Evolutionary conservation across 2,797 vertebrate genomes (phyloP).

Genomic region (Aplochiton taeniatus): DNA sequence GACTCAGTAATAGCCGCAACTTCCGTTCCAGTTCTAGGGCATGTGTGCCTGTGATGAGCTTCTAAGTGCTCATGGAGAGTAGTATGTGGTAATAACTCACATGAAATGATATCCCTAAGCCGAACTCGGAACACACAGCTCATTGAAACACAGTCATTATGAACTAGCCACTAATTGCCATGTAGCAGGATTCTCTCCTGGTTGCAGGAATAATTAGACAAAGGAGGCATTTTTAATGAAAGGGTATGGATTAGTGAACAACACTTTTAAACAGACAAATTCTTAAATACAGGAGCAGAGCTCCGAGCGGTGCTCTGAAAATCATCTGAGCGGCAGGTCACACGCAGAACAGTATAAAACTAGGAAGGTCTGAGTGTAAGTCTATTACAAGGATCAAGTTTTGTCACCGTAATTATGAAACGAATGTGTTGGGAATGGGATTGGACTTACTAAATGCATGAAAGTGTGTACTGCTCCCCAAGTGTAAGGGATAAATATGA

Average conservation of each 20-base stretch:
- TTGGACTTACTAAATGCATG: slow-evolving; percentile 38
- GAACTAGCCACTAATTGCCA: slow-evolving; percentile 53
- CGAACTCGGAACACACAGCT: slow-evolving; percentile 49
- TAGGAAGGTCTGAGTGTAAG: slow-evolving; percentile 51
- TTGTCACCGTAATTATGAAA: slow-evolving; percentile 62
- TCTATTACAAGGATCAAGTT: slow-evolving; percentile 43
- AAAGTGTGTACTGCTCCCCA: not conserved
- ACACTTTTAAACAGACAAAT: slow-evolving; percentile 31
- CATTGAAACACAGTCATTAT: slow-evolving; percentile 59
- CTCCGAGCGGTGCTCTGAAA: slow-evolving; percentile 22
- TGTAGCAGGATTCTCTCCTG: slow-evolving; percentile 32
- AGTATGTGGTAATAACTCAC: slow-evolving; percentile 61
- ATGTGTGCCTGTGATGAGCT: slow-evolving; percentile 42
- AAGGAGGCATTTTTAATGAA: slow-evolving; percentile 36
- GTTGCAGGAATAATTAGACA: slow-evolving; percentile 31
- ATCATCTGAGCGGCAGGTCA: slow-evolving; percentile 9
- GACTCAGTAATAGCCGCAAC: slow-evolving; percentile 46
- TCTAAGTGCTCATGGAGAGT: slow-evolving; percentile 54
- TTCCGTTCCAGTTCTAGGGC: slow-evolving; percentile 24
- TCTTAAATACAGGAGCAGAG: slow-evolving; percentile 25
- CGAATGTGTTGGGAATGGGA: slow-evolving; percentile 54
- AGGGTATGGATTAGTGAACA: slow-evolving; percentile 32
- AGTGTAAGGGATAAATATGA: not conserved
- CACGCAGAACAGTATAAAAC: slow-evolving; percentile 16
- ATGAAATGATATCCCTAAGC: slow-evolving; percentile 62